Conservation (phyloP, 2,888 invertebrate species). For the Anthophora plumipes region DNA sequence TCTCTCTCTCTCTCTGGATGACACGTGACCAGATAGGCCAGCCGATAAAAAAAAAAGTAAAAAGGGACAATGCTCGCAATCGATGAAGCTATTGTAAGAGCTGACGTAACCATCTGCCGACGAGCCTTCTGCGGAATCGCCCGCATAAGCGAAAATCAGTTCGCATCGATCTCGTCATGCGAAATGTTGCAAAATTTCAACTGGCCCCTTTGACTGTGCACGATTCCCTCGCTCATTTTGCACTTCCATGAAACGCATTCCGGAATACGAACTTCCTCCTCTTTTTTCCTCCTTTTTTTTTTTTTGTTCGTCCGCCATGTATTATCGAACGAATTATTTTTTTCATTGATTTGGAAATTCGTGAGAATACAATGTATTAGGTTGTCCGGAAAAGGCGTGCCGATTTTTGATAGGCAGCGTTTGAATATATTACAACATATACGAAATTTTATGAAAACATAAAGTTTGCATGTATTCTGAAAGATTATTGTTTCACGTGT, state of each 20-base stretch:
- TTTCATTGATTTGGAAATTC: too few relatives aligned
- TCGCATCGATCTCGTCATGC: slow-evolving; percentile 40
- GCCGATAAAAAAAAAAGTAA: slow-evolving; percentile 29
- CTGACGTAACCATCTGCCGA: slow-evolving; percentile 54
- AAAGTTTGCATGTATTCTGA: too few relatives aligned
- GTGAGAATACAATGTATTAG: too few relatives aligned
- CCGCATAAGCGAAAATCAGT: slow-evolving; percentile 62
- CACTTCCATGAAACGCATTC: background rate
- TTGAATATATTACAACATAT: too few relatives aligned
- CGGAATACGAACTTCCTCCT: background rate
- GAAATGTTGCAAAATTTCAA: slow-evolving; percentile 54
- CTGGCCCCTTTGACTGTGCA: slow-evolving; percentile 16
- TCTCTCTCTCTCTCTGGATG: slow-evolving; percentile 6
- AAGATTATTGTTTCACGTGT: too few relatives aligned
- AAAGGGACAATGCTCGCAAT: slow-evolving; percentile 62
- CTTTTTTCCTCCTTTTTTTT: too few relatives aligned
- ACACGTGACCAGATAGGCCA: slow-evolving; percentile 37
- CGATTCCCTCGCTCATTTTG: background rate
- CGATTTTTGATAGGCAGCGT: too few relatives aligned
- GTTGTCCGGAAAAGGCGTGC: too few relatives aligned
- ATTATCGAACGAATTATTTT: too few relatives aligned
- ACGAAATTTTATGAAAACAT: too few relatives aligned
- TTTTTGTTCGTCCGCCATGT: too few relatives aligned
- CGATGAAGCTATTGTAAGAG: slow-evolving; percentile 55
- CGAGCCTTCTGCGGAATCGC: slow-evolving; percentile 54